A percentile compares a stretch with the other conserved stretches of the same genome.
phyloP scores from a whole-genome alignment of 2,888 invertebrate genomes.

The Imbricaverruca yamaguchii region DNA sequence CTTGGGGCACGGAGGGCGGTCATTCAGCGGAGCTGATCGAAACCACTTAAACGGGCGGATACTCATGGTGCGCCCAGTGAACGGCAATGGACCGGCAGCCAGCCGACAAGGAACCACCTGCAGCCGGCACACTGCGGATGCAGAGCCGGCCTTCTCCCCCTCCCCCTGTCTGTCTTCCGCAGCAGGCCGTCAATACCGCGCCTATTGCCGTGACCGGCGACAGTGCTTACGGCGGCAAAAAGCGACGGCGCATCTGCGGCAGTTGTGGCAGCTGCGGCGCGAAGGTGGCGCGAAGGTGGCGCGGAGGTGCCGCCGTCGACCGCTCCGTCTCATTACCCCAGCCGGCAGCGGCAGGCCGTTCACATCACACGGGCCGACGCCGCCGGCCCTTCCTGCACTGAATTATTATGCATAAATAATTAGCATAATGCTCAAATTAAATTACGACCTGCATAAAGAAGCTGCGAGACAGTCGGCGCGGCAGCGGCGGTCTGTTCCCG shows the following conservation, averaged over 20 bases:
- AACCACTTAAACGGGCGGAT: too few species aligned
- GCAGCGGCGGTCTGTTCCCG: neutral
- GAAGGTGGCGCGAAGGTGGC: neutral
- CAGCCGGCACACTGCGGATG: too few species aligned
- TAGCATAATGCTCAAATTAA: slow-evolving; percentile 21
- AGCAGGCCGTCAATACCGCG: too few species aligned
- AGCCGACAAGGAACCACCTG: too few species aligned
- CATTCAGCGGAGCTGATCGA: too few species aligned
- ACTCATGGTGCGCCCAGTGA: too few species aligned
- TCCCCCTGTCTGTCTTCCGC: neutral
- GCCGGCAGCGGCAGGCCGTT: neutral
- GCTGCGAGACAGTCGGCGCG: neutral
- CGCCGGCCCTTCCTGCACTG: slow-evolving; percentile 18
- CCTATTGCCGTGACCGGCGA: too few species aligned
- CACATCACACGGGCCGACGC: slow-evolving; percentile 14
- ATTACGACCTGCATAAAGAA: slow-evolving; percentile 19
- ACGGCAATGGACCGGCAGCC: too few species aligned
- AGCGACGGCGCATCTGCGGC: neutral
- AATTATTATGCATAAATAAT: slow-evolving; percentile 22
- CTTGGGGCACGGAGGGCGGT: too few species aligned
- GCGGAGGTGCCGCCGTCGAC: neutral
- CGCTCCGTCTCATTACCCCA: neutral
- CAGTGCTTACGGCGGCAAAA: too few species aligned
- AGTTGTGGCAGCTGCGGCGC: neutral
- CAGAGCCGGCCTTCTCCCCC: neutral